A percentile compares a stretch with the other conserved stretches of the same genome.
Conservation (phyloP, 2,888 invertebrate genomes). For the Stenolophus ochropezus region DNA sequence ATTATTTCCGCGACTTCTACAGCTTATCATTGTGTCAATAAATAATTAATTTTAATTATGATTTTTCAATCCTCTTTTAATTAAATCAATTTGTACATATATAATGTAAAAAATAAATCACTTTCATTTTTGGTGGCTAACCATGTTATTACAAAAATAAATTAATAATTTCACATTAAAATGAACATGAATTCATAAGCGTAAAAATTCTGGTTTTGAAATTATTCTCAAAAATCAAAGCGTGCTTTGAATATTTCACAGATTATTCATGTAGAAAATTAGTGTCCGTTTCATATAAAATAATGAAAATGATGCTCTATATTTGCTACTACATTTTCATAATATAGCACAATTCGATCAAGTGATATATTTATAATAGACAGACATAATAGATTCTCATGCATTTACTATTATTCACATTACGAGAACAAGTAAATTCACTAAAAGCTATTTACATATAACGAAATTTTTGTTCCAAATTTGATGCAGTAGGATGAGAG, state of each 20-base stretch:
- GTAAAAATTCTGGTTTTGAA: slow-evolving; percentile 2
- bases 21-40: not conserved
- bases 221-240: slow-evolving; percentile 1
- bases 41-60: slow-evolving; percentile 18
- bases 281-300: too few species aligned
- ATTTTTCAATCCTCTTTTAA: not conserved
- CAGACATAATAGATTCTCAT: too few species aligned
- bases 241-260: not conserved
- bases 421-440: too few species aligned
- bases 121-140: slow-evolving; percentile 29
- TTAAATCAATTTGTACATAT: not conserved
- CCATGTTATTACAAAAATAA: not conserved
- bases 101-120: not conserved
- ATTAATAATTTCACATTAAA: slow-evolving; percentile 20
- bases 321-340: too few species aligned
- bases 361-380: too few species aligned
- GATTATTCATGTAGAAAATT: too few species aligned
- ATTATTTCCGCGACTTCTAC: not conserved
- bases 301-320: too few species aligned
- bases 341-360: too few species aligned
- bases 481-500: too few species aligned
- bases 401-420: too few species aligned
- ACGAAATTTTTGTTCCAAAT: too few species aligned
- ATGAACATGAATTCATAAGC: not conserved
- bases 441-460: too few species aligned